Conservation (phyloP, 2,113 vertebrate genomes). For the Ancistrus triradiatus region DNA sequence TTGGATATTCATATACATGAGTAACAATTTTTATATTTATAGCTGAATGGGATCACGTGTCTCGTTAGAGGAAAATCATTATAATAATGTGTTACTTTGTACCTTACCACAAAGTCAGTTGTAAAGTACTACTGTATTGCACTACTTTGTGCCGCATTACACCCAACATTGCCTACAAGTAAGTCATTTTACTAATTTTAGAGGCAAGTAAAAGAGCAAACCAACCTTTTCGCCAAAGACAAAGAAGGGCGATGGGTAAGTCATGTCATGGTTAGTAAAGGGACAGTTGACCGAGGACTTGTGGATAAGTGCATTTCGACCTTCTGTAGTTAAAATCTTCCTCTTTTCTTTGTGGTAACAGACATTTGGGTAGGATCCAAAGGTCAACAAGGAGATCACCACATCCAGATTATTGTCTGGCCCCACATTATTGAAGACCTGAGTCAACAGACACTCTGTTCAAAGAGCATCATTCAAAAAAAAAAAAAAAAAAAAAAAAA, state of each 20-base stretch:
- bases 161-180: no score
- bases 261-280: slow-evolving; percentile 89
- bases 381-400: slow-evolving; percentile 89
- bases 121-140: no score
- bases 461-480: neutral
- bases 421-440: slow-evolving; percentile 83
- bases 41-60: no score
- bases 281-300: slow-evolving; percentile 96
- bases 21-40: no score
- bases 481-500: neutral
- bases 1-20: no score
- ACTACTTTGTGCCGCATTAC: no score
- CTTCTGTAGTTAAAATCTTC: slow-evolving; percentile 93
- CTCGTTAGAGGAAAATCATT: no score
- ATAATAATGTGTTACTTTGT: no score
- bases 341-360: slow-evolving; percentile 98
- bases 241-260: slow-evolving; percentile 90
- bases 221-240: slow-evolving; percentile 94
- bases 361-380: slow-evolving; percentile 90
- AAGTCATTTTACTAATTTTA: neutral
- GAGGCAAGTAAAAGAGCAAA: neutral
- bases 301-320: slow-evolving; percentile 92
- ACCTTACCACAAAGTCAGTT: no score
- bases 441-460: slow-evolving; percentile 85
- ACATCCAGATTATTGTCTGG: slow-evolving; percentile 94